Conservation (phyloP, 2,113 vertebrate species). For the Pholis gunnellus region DNA sequence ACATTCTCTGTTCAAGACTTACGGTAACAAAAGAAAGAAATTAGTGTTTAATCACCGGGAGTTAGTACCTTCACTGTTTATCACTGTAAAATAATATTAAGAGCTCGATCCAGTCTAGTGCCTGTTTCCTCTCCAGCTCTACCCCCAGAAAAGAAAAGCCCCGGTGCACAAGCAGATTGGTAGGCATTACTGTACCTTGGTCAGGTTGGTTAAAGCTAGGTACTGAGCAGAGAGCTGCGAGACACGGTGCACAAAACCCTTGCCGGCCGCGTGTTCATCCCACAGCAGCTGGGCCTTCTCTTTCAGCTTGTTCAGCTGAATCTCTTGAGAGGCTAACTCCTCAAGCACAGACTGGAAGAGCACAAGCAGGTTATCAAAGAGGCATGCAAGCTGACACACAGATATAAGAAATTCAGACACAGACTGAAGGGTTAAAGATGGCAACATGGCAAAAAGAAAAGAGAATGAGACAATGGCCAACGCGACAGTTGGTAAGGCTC, state of each 20-base stretch:
- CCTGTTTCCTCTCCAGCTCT: constrained; percentile 87
- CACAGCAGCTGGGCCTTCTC: constrained; percentile 96
- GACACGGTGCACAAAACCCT: constrained; percentile 96
- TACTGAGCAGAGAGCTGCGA: constrained; percentile 97
- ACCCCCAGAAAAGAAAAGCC: constrained; percentile 84
- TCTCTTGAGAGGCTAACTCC: constrained; percentile 93
- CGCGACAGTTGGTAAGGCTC: constrained; percentile 28
- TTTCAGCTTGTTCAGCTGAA: constrained; percentile 95
- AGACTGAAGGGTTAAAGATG: constrained; percentile 54
- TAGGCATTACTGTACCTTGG: constrained; percentile 89
- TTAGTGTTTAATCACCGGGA: constrained; percentile 27
- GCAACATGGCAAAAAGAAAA: constrained; percentile 39
- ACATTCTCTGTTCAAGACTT: neutral
- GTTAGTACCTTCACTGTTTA: constrained; percentile 38
- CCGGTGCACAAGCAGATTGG: constrained; percentile 47
- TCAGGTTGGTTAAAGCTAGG: constrained; percentile 96
- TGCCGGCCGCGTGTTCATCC: constrained; percentile 94
- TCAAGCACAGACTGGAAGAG: constrained; percentile 98
- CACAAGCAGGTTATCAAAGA: constrained; percentile 89
- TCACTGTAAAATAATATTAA: constrained; percentile 36
- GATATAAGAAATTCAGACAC: constrained; percentile 51
- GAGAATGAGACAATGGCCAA: constrained; percentile 12
- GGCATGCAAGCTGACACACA: constrained; percentile 78
- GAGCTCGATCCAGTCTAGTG: constrained; percentile 74
- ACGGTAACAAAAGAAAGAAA: constrained; percentile 40